phyloP scores from a whole-genome alignment of 2,113 vertebrate genomes.

The Erythrocercus mccallii region DNA sequence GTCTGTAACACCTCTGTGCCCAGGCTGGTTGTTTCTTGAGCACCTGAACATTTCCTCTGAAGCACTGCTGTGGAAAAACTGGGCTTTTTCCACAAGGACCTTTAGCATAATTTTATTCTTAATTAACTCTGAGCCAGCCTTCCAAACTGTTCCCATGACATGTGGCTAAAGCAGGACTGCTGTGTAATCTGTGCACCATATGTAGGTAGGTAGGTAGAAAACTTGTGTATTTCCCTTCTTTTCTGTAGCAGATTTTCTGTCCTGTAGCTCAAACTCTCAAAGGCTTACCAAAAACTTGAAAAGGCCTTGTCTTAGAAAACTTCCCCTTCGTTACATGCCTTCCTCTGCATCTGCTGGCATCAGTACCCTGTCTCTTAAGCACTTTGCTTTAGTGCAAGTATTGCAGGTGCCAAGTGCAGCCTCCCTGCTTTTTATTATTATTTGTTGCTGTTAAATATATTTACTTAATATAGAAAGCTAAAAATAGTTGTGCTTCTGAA shows the following conservation, averaged over 20 bases:
- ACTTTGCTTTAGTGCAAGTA: not conserved
- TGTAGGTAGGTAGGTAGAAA: not conserved
- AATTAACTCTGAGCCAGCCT: not conserved
- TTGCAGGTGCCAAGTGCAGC: not conserved
- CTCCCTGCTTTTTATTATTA: not conserved
- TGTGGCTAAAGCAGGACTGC: not conserved
- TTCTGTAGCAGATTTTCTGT: not conserved
- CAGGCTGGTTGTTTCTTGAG: not conserved
- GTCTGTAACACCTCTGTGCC: not conserved
- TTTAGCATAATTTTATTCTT: not conserved
- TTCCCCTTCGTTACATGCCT: accelerated
- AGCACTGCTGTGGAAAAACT: not conserved
- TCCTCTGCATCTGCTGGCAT: not conserved
- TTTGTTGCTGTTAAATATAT: not conserved
- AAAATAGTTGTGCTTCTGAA: not conserved
- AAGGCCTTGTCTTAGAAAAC: not conserved
- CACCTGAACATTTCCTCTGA: not conserved
- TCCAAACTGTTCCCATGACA: not conserved
- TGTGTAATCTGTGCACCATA: not conserved
- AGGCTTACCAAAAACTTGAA: not conserved
- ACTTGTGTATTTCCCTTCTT: not conserved
- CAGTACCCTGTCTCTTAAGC: not conserved
- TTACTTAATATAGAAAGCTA: not conserved
- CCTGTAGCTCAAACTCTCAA: not conserved
- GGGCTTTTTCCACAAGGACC: not conserved